A percentile compares a stretch with the other conserved stretches of the same genome.
Evolutionary conservation across 1,140 invertebrate genomes (phyloP).

Genomic region (Planococcus citri): DNA sequence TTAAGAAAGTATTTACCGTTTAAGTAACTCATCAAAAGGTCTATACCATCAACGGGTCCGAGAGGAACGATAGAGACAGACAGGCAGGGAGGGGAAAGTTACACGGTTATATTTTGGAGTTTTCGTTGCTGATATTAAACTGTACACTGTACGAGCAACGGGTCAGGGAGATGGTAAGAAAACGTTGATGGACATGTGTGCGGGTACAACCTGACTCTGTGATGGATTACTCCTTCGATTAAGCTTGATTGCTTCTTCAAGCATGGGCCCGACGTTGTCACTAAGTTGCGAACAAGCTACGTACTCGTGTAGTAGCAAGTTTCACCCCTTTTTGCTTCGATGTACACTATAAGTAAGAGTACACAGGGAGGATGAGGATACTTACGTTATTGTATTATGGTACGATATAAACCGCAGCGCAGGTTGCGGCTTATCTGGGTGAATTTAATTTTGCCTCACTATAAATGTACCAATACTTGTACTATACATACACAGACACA

Average conservation of each 20-base stretch:
- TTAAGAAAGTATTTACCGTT: conserved; percentile 3
- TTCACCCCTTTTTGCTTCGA: background rate
- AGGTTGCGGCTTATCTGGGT: conserved; percentile 8
- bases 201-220: conserved; percentile 17
- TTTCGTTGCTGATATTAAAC: background rate
- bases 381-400: conserved; percentile 5
- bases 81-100: background rate
- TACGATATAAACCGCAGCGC: conserved; percentile 11
- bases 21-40: conserved; percentile 14
- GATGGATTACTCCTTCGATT: conserved; percentile 19
- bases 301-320: background rate
- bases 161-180: background rate
- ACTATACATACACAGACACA: too few species aligned
- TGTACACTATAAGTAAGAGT: too few species aligned
- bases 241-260: conserved; percentile 15
- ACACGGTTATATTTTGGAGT: background rate
- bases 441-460: background rate
- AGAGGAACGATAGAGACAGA: background rate
- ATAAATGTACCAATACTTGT: background rate
- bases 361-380: background rate
- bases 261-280: background rate
- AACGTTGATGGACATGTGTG: conserved; percentile 18
- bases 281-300: conserved; percentile 13
- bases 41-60: background rate
- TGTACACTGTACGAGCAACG: background rate